phyloP scores from a whole-genome alignment of 2,113 vertebrate species.

The Campylorhamphus procurvoides region DNA sequence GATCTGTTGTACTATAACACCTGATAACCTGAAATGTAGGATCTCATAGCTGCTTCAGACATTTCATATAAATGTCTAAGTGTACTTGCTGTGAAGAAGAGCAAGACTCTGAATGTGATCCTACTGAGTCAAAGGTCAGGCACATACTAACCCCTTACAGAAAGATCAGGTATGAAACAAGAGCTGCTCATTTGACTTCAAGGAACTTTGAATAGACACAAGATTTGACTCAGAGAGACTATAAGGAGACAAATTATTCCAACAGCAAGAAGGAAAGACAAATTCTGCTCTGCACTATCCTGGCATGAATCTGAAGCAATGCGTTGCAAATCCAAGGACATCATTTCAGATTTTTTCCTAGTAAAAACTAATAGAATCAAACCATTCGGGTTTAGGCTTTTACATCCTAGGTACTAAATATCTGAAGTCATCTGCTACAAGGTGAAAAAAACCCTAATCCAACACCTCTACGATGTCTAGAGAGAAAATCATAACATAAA shows the following conservation, averaged over 20 bases:
- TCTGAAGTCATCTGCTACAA: not conserved
- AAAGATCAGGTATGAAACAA: not conserved
- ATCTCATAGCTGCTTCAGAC: not conserved
- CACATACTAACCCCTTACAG: not conserved
- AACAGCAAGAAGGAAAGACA: not conserved
- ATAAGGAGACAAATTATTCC: not conserved
- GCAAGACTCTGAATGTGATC: not conserved
- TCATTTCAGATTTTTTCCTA: not conserved
- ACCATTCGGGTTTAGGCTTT: constrained; percentile 15
- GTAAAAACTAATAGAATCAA: not conserved
- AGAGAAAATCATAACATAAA: not conserved
- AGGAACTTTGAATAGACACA: not conserved
- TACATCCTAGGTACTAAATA: not conserved
- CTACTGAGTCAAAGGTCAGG: not conserved
- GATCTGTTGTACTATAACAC: not conserved
- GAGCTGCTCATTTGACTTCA: not conserved
- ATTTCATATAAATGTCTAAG: not conserved
- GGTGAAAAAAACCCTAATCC: not conserved
- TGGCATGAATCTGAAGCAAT: not conserved
- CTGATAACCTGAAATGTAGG: not conserved
- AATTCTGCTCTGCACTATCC: not conserved
- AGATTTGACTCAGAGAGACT: not conserved
- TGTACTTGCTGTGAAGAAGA: not conserved
- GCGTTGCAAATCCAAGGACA: not conserved
- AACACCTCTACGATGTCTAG: not conserved